A percentile compares a stretch with the other conserved stretches of the same genome.
phyloP scores from a whole-genome alignment of 2,888 invertebrate genomes.

The Sympetrum striolatum region DNA sequence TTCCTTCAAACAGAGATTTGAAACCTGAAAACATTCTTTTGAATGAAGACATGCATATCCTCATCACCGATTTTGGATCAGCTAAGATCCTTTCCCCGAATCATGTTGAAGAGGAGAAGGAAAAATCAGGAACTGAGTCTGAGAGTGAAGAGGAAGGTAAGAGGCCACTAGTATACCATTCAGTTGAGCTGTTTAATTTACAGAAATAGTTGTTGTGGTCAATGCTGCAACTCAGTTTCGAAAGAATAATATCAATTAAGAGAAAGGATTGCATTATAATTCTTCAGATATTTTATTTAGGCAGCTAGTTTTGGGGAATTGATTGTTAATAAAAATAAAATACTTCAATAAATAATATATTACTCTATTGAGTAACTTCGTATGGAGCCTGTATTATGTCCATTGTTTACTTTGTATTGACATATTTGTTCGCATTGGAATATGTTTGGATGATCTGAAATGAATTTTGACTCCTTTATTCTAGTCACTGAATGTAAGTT shows the following conservation, averaged over 20 bases:
- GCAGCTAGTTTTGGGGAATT: no score
- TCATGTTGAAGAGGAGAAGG: constrained; percentile 50
- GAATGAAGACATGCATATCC: constrained; percentile 93
- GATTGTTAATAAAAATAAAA: no score
- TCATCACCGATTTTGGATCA: constrained; percentile 97
- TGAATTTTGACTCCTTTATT: no score
- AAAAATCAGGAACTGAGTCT: constrained; percentile 30
- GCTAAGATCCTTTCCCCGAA: constrained; percentile 75
- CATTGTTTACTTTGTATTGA: no score
- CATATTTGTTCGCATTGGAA: no score
- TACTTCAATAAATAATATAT: no score
- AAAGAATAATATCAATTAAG: neutral
- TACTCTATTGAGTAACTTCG: no score
- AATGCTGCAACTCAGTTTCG: neutral
- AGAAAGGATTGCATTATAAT: no score
- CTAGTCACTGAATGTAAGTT: no score
- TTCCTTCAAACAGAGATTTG: constrained; percentile 67
- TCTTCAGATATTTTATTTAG: no score
- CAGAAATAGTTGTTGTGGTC: neutral
- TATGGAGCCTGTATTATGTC: no score
- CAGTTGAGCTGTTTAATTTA: neutral
- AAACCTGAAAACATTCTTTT: constrained; percentile 98
- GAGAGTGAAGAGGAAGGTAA: constrained; percentile 12
- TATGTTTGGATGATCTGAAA: no score
- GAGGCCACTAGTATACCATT: neutral